Evolutionary conservation across 2,888 invertebrate species (phyloP).

Genomic region (Coleophora deauratella): DNA sequence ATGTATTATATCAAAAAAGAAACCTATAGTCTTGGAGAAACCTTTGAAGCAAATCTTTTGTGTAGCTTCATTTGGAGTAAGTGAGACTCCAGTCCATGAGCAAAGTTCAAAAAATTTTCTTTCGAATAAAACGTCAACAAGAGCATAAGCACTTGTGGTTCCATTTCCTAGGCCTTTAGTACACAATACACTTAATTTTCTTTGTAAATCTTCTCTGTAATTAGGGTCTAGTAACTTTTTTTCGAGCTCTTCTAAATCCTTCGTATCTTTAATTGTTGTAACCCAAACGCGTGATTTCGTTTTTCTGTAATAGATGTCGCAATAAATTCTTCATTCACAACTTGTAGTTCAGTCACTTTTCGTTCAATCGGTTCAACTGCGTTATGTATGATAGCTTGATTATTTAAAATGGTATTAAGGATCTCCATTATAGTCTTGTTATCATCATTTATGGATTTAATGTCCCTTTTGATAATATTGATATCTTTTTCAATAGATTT

Average conservation of each 20-base stretch:
- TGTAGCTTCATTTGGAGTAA: constrained; percentile 1
- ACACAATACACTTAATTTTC: constrained; percentile 4
- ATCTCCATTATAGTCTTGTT: background rate
- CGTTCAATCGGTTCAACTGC: constrained; percentile 1
- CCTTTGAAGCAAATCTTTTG: constrained; percentile 3
- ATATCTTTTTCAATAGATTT: constrained; percentile 1
- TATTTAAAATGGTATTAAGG: constrained; percentile 2
- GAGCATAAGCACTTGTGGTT: constrained; percentile 4
- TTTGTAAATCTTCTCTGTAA: constrained; percentile 4
- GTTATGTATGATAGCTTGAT: constrained; percentile 4
- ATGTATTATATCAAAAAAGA: constrained; percentile 4
- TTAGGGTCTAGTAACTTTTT: constrained; percentile 1
- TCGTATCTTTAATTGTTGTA: background rate
- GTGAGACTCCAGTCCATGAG: constrained; percentile 1
- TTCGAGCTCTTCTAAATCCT: constrained; percentile 3
- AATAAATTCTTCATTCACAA: constrained; percentile 5
- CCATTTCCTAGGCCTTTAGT: constrained; percentile 2
- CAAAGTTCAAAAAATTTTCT: background rate
- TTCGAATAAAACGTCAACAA: constrained; percentile 1
- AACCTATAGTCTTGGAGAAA: constrained; percentile 2
- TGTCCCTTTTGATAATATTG: background rate
- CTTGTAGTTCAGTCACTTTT: constrained; percentile 5
- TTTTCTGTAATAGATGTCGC: constrained; percentile 2
- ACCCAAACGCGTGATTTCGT: constrained; percentile 1
- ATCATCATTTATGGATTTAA: background rate